Percentiles rank a stretch among this genome's conserved stretches.
These are phyloP conservation scores for Semaprochilodus insignis DNA, from an alignment of 2,797 vertebrate species.

Conservation along the genomic window DNA sequence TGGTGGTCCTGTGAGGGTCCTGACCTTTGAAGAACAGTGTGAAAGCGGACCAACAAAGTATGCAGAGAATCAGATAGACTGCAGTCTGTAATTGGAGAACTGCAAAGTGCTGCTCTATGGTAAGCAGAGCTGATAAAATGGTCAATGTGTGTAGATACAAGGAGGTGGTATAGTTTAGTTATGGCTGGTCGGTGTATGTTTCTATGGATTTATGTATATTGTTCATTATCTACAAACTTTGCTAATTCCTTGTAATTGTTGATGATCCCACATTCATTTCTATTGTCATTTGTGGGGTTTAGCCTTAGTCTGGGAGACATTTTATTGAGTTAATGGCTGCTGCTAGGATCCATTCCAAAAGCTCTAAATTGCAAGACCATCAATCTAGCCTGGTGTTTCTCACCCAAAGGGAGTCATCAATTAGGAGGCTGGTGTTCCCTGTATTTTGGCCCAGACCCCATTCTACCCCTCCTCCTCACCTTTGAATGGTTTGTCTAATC, in stretches of 20 bases:
- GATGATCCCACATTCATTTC: constrained; percentile 42
- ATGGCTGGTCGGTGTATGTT: too few species aligned
- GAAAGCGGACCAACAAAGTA: too few species aligned
- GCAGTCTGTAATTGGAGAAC: too few species aligned
- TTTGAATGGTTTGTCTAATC: constrained; percentile 59
- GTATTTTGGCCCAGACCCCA: constrained; percentile 58
- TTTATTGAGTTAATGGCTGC: constrained; percentile 81
- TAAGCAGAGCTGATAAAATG: too few species aligned
- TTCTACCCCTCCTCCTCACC: constrained; percentile 30
- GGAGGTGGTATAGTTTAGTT: too few species aligned
- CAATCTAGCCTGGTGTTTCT: constrained; percentile 65
- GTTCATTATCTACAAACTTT: constrained; percentile 26
- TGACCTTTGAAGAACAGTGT: too few species aligned
- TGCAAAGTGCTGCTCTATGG: too few species aligned
- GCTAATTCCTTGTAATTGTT: constrained; percentile 52
- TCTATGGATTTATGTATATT: too few species aligned
- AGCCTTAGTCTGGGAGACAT: constrained; percentile 82
- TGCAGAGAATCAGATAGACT: too few species aligned
- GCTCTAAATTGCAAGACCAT: constrained; percentile 62
- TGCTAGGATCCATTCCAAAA: constrained; percentile 70
- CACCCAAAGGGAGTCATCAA: constrained; percentile 64
- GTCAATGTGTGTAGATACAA: too few species aligned
- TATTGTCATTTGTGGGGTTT: constrained; percentile 63
- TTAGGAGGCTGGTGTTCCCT: constrained; percentile 65
- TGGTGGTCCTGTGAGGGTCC: too few species aligned